Conservation (phyloP, 2,797 vertebrate genomes). For the Cetoscarus ocellatus region DNA sequence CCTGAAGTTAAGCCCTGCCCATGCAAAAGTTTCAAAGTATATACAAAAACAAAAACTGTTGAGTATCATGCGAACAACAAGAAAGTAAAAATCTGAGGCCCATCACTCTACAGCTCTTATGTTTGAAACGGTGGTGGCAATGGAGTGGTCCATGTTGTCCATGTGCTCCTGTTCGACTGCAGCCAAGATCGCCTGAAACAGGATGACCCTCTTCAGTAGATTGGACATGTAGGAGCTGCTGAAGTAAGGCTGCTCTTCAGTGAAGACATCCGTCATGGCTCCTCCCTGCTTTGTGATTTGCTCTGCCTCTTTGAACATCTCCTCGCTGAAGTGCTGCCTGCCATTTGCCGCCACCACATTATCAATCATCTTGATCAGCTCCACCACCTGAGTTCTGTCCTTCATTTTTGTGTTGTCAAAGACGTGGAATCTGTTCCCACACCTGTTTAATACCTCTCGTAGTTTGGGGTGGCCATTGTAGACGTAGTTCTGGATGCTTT, state of each 20-base stretch:
- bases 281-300: neutral
- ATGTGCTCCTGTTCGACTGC: neutral
- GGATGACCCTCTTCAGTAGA: slow-evolving; percentile 20
- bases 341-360: slow-evolving; percentile 49
- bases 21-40: too few species aligned
- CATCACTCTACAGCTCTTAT: neutral
- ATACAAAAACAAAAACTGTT: too few species aligned
- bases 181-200: slow-evolving; percentile 25
- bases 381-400: slow-evolving; percentile 26
- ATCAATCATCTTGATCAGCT: slow-evolving; percentile 44
- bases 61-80: too few species aligned
- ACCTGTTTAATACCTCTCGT: slow-evolving; percentile 36
- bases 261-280: fast-evolving
- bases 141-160: neutral
- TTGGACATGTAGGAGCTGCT: slow-evolving; percentile 17
- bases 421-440: slow-evolving; percentile 36
- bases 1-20: too few species aligned
- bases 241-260: neutral
- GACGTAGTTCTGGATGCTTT: slow-evolving; percentile 27
- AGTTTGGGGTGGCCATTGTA: slow-evolving; percentile 35
- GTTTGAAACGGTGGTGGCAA: neutral
- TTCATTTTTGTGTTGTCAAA: slow-evolving; percentile 41
- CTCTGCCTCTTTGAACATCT: slow-evolving; percentile 8
- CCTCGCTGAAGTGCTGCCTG: slow-evolving; percentile 2
- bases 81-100: neutral